These are phyloP conservation scores for Pipa parva DNA, from an alignment of 2,113 vertebrate genomes.

Conservation along the genomic window DNA sequence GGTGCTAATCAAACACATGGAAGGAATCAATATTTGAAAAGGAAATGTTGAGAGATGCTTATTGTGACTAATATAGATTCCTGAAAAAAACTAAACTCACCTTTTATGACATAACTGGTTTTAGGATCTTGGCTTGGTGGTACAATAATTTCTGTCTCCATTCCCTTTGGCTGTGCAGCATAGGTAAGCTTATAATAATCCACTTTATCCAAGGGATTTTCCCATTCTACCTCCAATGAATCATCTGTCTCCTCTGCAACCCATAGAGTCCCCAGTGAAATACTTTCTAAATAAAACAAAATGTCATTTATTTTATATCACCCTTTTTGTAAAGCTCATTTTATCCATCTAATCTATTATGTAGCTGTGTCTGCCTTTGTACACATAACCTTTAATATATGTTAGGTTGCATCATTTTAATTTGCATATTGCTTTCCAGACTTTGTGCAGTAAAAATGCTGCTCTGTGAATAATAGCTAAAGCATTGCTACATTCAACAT, in stretches of 20 bases:
- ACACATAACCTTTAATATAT: no score
- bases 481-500: no score
- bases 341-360: no score
- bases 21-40: no score
- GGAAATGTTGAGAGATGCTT: no score
- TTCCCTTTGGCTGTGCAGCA: constrained; percentile 57
- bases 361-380: no score
- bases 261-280: constrained; percentile 59
- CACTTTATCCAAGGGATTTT: constrained; percentile 68
- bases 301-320: neutral
- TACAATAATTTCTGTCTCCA: constrained; percentile 63
- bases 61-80: no score
- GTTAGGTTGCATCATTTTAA: no score
- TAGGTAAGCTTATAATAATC: constrained; percentile 78
- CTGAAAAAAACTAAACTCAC: constrained; percentile 49
- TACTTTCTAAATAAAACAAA: constrained; percentile 55
- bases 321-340: neutral
- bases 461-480: no score
- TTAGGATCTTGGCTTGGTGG: constrained; percentile 70
- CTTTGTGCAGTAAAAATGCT: no score
- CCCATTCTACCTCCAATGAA: constrained; percentile 81
- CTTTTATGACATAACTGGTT: constrained; percentile 74
- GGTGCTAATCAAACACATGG: no score
- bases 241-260: constrained; percentile 75
- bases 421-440: no score